Percentiles rank a stretch among this genome's conserved stretches.
Conservation (phyloP, 2,888 invertebrate species). For the Platerodrilus igneus region DNA sequence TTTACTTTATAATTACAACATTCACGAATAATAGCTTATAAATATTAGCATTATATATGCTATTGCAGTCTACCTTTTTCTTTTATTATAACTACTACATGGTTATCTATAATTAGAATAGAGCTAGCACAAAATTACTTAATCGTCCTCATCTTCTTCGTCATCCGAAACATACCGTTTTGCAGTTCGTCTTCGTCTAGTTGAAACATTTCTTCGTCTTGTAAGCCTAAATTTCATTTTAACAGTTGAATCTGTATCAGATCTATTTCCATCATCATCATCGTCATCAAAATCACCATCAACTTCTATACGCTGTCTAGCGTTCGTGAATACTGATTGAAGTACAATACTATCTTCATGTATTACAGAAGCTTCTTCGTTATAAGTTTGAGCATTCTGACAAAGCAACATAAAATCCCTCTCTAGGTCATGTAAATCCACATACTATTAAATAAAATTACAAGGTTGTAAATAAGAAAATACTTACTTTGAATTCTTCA, state of each 20-base stretch:
- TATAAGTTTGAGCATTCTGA: slow-evolving; percentile 95
- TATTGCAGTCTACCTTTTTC: no score
- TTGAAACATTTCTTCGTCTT: slow-evolving; percentile 46
- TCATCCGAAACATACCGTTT: slow-evolving; percentile 57
- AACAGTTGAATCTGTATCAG: slow-evolving; percentile 52
- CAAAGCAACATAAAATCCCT: slow-evolving; percentile 93
- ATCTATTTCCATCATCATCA: slow-evolving; percentile 51
- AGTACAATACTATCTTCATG: slow-evolving; percentile 95
- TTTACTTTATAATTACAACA: no score
- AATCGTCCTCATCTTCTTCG: slow-evolving; percentile 51
- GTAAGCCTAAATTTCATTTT: slow-evolving; percentile 53
- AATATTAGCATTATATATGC: no score
- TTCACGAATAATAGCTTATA: no score
- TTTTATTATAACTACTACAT: no score
- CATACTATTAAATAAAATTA: slow-evolving; percentile 62
- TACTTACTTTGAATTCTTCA: slow-evolving; percentile 74
- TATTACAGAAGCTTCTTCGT: slow-evolving; percentile 92
- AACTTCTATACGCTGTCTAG: slow-evolving; percentile 56
- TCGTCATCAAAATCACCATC: slow-evolving; percentile 51
- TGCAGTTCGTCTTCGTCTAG: slow-evolving; percentile 51
- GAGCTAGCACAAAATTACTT: no score
- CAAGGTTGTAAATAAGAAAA: neutral
- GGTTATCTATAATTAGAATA: no score
- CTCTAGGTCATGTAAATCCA: slow-evolving; percentile 76
- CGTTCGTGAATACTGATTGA: slow-evolving; percentile 74